These are phyloP conservation scores for Podarcis cretensis DNA, from an alignment of 2,113 vertebrate genomes.

Conservation along the genomic window DNA sequence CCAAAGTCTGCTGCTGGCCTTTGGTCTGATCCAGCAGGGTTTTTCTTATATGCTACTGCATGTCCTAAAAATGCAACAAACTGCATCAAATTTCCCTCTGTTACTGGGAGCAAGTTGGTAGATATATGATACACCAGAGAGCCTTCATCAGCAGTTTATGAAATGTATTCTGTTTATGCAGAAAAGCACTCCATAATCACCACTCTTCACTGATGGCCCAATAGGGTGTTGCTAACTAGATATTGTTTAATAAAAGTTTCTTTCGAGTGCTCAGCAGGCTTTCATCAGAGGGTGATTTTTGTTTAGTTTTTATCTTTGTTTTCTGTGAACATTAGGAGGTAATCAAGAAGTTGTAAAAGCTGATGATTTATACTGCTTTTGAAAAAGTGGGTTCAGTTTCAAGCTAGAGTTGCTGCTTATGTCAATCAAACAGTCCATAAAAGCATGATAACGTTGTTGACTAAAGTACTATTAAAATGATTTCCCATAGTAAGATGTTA, in stretches of 20 bases:
- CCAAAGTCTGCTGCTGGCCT: too few species aligned
- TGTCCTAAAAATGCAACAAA: constrained; percentile 60
- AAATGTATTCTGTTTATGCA: constrained; percentile 72
- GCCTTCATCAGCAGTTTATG: constrained; percentile 70
- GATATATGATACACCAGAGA: constrained; percentile 65
- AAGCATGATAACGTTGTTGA: constrained; percentile 66
- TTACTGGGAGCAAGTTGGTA: constrained; percentile 61
- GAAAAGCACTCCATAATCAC: constrained; percentile 73
- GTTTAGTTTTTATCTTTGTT: constrained; percentile 73
- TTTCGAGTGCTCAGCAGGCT: constrained; percentile 72
- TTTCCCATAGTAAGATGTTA: constrained; percentile 49
- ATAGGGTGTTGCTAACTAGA: constrained; percentile 72
- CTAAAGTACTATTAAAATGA: constrained; percentile 62
- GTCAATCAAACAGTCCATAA: constrained; percentile 67
- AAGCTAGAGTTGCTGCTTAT: constrained; percentile 57
- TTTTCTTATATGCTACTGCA: constrained; percentile 36
- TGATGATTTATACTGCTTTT: constrained; percentile 74
- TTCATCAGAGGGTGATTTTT: constrained; percentile 71
- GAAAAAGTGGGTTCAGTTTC: constrained; percentile 63
- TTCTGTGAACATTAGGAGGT: constrained; percentile 70
- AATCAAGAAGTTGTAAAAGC: constrained; percentile 76
- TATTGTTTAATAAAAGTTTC: constrained; percentile 76
- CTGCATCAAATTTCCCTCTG: constrained; percentile 64
- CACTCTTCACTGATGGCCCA: constrained; percentile 67
- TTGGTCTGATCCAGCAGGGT: too few species aligned